Percentiles rank a stretch among this genome's conserved stretches.
Conservation (phyloP, 92 coral and sea anemone genomes). For the Porites rus region DNA sequence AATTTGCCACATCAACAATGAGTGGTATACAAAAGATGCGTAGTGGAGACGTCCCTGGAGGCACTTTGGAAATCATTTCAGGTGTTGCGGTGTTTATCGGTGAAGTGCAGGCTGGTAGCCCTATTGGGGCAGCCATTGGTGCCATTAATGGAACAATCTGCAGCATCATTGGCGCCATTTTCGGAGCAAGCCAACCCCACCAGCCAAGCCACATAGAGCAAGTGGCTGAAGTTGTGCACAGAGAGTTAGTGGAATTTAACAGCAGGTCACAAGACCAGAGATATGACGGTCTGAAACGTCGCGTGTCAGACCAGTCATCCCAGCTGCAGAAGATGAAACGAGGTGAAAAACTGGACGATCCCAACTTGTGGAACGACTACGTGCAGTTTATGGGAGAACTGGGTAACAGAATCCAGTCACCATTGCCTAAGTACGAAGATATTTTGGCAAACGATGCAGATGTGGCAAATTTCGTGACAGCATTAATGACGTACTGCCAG, state of each 20-base stretch:
- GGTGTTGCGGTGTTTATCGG: background rate
- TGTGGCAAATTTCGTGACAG: constrained; percentile 31
- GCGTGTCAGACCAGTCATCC: constrained; percentile 1
- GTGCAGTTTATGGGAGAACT: constrained; percentile 27
- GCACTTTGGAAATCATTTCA: constrained; percentile 13
- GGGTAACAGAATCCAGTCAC: constrained; percentile 1
- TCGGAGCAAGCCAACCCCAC: background rate
- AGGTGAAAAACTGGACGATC: constrained; percentile 8
- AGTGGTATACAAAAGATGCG: background rate
- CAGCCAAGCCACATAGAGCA: constrained; percentile 20
- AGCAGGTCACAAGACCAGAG: constrained; percentile 2
- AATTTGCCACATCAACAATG: background rate
- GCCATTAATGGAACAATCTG: background rate
- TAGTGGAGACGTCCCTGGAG: background rate
- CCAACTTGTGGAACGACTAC: constrained; percentile 20
- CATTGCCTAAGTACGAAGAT: background rate
- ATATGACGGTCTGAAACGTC: constrained; percentile 15
- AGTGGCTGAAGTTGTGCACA: background rate
- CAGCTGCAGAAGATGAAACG: constrained; percentile 2
- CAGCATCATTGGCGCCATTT: background rate
- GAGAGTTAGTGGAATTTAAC: background rate
- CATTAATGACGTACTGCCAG: constrained; percentile 23
- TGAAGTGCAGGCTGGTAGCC: background rate
- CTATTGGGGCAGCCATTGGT: background rate
- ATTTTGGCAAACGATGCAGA: background rate